Conservation (phyloP, 2,888 invertebrate genomes). For the Beris chalybata region DNA sequence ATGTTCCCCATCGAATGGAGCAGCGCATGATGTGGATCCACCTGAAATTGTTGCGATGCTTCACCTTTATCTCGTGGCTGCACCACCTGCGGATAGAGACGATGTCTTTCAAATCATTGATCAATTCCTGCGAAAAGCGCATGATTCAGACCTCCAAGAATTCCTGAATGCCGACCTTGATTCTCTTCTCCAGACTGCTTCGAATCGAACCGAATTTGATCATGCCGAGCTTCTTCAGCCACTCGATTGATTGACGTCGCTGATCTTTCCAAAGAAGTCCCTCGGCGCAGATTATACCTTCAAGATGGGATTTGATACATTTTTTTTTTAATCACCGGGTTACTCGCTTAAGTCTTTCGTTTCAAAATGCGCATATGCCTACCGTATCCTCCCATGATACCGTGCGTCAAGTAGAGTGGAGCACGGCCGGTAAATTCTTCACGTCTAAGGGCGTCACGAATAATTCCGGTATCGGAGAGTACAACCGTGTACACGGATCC, state of each 20-base stretch:
- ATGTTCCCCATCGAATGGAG: conserved; percentile 75
- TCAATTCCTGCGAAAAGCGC: background rate
- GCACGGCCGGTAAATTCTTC: conserved; percentile 73
- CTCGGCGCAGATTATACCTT: conserved; percentile 82
- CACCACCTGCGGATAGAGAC: background rate
- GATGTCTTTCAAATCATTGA: background rate
- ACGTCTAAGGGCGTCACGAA: conserved; percentile 72
- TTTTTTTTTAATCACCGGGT: conserved; percentile 7
- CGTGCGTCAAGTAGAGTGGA: conserved; percentile 81
- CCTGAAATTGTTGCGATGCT: conserved; percentile 47
- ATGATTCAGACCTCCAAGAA: conserved; percentile 59
- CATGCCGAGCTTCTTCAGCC: conserved; percentile 74
- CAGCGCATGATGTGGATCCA: conserved; percentile 50
- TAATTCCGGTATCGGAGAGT: conserved; percentile 71
- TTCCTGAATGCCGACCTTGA: conserved; percentile 64
- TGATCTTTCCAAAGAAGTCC: conserved; percentile 83
- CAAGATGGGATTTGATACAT: conserved; percentile 38
- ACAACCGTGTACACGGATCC: conserved; percentile 78
- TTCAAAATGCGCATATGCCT: conserved; percentile 49
- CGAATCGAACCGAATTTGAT: conserved; percentile 65
- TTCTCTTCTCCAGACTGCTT: conserved; percentile 66
- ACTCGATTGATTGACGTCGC: conserved; percentile 70
- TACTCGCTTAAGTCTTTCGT: conserved; percentile 33
- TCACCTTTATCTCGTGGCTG: conserved; percentile 5
- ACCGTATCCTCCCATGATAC: conserved; percentile 88